These are phyloP conservation scores for Eupelmus urozonus DNA, from an alignment of 2,888 invertebrate species.

Conservation along the genomic window DNA sequence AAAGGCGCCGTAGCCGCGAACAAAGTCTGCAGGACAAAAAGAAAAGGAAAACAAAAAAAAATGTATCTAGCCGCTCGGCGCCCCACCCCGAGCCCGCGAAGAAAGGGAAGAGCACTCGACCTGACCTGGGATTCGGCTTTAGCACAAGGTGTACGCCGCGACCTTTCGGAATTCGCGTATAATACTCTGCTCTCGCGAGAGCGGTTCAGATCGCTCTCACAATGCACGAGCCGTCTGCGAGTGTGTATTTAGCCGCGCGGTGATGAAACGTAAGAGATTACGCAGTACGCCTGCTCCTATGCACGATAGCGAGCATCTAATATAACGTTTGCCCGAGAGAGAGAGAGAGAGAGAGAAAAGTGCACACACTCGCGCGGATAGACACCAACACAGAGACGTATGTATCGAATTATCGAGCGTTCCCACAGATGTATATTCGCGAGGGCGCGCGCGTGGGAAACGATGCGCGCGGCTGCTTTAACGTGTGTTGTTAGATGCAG, in stretches of 20 bases:
- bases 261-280: constrained; percentile 68
- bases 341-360: constrained; percentile 7
- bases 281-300: constrained; percentile 56
- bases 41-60: background rate
- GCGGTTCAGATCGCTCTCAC: constrained; percentile 68
- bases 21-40: background rate
- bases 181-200: constrained; percentile 9
- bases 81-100: background rate
- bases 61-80: background rate
- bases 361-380: background rate
- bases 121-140: constrained; percentile 9
- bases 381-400: constrained; percentile 14
- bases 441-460: constrained; percentile 48
- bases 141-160: constrained; percentile 45
- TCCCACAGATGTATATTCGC: constrained; percentile 48
- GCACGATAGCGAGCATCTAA: background rate
- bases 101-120: constrained; percentile 30
- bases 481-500: background rate
- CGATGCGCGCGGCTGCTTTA: constrained; percentile 3
- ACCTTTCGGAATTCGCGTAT: constrained; percentile 71
- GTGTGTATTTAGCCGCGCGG: constrained; percentile 19
- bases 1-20: too few relatives aligned
- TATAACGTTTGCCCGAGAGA: background rate
- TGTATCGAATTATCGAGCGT: constrained; percentile 55
- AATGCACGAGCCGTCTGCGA: constrained; percentile 56